Percentiles rank a stretch among this genome's conserved stretches.
Conservation (phyloP, 2,113 vertebrate species). For the Toxotes jaculatrix region DNA sequence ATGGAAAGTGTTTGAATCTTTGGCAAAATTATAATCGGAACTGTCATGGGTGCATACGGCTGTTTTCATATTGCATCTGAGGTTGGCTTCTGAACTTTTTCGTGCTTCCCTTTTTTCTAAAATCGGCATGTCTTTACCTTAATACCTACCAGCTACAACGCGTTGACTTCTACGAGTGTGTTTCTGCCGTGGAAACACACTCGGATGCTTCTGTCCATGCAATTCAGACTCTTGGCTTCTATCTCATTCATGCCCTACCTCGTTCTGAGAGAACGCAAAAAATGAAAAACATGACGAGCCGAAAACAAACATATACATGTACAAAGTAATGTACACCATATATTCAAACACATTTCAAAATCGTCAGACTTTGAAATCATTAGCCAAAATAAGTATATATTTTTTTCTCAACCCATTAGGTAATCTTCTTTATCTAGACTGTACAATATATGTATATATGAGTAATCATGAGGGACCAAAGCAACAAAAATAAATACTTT, state of each 20-base stretch:
- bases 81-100: constrained; percentile 46
- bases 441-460: constrained; percentile 86
- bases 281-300: constrained; percentile 73
- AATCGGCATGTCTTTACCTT: constrained; percentile 18
- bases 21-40: constrained; percentile 78
- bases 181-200: neutral
- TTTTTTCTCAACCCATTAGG: constrained; percentile 80
- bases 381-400: constrained; percentile 86
- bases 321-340: constrained; percentile 85
- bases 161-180: constrained; percentile 2
- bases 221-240: constrained; percentile 47
- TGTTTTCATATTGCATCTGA: constrained; percentile 78
- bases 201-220: constrained; percentile 66
- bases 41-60: constrained; percentile 65
- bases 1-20: constrained; percentile 71
- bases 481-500: constrained; percentile 94
- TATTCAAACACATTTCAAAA: constrained; percentile 85
- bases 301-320: constrained; percentile 80
- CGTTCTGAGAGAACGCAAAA: constrained; percentile 68
- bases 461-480: constrained; percentile 86
- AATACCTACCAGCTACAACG: constrained; percentile 56
- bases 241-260: constrained; percentile 71
- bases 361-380: constrained; percentile 82
- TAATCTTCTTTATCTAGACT: constrained; percentile 78
- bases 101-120: constrained; percentile 52